Evolutionary conservation across 2,113 vertebrate genomes (phyloP).

Genomic region (Ptyas mucosa): DNA sequence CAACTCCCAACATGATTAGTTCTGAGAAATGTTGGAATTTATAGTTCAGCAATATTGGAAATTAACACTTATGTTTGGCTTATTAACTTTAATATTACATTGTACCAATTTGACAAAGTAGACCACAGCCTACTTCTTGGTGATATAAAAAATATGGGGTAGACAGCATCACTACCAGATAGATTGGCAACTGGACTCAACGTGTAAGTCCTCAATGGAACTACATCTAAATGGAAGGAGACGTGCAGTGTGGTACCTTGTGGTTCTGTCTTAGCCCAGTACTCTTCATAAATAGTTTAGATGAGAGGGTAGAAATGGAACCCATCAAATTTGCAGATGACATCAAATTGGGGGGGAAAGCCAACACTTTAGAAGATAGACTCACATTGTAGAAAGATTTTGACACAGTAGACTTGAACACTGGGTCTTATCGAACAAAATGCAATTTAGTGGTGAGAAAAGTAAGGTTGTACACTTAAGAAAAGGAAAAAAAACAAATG

Average conservation of each 20-base stretch:
- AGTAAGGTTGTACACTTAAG: neutral
- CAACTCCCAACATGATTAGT: neutral
- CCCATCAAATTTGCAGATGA: neutral
- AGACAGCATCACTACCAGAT: neutral
- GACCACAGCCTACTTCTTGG: neutral
- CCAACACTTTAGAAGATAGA: neutral
- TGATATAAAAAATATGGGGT: neutral
- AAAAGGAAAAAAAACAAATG: neutral
- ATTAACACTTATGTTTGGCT: neutral
- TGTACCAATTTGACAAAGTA: neutral
- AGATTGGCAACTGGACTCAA: neutral
- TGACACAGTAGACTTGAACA: neutral
- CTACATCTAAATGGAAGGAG: neutral
- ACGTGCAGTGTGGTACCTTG: neutral
- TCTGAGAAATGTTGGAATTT: neutral
- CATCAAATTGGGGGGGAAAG: neutral
- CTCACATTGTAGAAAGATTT: neutral
- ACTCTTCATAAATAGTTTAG: neutral
- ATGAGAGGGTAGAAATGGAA: too few species aligned
- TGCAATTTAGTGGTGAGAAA: neutral
- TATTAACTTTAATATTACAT: neutral
- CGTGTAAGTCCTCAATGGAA: neutral
- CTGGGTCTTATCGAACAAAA: neutral
- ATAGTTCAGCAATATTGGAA: neutral
- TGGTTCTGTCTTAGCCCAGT: neutral